Evolutionary conservation across 2,113 vertebrate species (phyloP).

Genomic region (Egretta garzetta): DNA sequence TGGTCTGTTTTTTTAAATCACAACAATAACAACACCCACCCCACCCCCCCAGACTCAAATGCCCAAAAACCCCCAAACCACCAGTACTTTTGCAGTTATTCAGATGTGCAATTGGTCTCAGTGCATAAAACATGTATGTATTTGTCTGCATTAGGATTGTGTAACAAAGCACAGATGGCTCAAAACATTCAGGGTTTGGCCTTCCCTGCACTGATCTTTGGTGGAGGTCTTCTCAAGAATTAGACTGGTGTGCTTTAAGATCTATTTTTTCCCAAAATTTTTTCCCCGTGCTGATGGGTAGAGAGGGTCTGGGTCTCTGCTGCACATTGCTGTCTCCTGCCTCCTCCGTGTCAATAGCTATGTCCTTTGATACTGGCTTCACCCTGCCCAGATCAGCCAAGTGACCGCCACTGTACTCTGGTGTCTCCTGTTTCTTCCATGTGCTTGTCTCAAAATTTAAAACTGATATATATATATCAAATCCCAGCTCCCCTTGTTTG

Average conservation of each 20-base stretch:
- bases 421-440: background rate
- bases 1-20: background rate
- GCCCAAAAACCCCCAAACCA: rapidly evolving
- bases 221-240: background rate
- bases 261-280: background rate
- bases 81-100: background rate
- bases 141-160: background rate
- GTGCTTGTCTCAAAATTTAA: background rate
- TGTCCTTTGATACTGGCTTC: background rate
- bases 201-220: background rate
- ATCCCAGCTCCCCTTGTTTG: background rate
- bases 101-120: background rate
- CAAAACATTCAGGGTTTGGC: background rate
- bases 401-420: background rate
- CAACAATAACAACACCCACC: background rate
- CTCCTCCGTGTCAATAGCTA: background rate
- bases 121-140: background rate
- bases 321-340: background rate
- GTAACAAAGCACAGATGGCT: background rate
- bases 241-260: background rate
- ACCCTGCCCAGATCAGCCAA: background rate
- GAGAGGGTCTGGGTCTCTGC: background rate
- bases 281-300: background rate
- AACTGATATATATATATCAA: background rate
- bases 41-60: rapidly evolving